These are phyloP conservation scores for Patiria miniata DNA, from an alignment of 35 echinoderm and acorn worm species.

Conservation along the genomic window DNA sequence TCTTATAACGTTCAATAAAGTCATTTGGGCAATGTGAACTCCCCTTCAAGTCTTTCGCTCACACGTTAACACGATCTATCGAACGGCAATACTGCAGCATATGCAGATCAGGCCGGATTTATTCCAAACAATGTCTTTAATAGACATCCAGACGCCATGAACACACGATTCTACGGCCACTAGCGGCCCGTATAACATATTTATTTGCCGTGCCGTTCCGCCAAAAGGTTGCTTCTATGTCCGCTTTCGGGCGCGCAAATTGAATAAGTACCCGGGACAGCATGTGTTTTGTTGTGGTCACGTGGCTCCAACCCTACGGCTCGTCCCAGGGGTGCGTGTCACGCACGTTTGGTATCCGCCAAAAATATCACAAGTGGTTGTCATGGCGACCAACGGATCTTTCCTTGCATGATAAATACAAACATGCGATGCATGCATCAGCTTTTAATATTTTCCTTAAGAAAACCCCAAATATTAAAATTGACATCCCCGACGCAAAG, in stretches of 20 bases:
- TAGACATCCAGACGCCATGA: conserved; percentile 5
- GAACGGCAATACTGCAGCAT: no score
- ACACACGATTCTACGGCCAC: not conserved
- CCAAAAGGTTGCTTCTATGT: not conserved
- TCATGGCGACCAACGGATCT: not conserved
- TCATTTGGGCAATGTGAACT: no score
- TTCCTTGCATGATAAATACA: not conserved
- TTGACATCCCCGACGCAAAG: no score
- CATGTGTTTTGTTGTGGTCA: conserved; percentile 13
- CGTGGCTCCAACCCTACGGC: not conserved
- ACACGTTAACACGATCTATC: no score
- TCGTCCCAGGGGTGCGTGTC: not conserved
- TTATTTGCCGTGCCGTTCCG: conserved; percentile 3
- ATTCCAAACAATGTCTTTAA: not conserved
- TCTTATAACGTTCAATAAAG: no score
- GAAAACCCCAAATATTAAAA: not conserved
- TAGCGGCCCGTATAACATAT: not conserved
- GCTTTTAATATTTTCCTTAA: not conserved
- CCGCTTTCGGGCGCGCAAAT: conserved; percentile 18
- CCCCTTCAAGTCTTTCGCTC: no score
- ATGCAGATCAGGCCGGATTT: not conserved
- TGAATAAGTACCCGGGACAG: not conserved
- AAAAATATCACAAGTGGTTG: not conserved
- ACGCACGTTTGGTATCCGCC: not conserved
- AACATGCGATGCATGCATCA: not conserved